Base-by-base conservation (phyloP, 2,797 vertebrate species). In the Lacerta agilis region DNA sequence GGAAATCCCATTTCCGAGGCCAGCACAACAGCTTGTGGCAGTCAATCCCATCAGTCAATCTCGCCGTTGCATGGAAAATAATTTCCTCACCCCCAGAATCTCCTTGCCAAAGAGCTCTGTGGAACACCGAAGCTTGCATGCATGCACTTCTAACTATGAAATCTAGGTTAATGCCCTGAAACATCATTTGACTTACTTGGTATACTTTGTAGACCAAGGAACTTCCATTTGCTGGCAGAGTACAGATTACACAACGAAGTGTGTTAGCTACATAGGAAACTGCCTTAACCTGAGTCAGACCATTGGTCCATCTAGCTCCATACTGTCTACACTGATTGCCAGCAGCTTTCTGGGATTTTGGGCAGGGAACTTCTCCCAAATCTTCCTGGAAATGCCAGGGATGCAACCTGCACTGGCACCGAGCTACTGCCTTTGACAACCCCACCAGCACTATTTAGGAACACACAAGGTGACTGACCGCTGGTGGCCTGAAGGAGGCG, bases 91-190 rank as follows among this genome's bases (percentile, higher is more conserved):
- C 49, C 49, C 49, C 78, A 43, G 23, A 25, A 79, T 73, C 69
- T 13, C 36, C 36, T 43, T 33, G n/a, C 11, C 76, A 29, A 45
- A 66, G 82, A 64, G 38, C 23, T 78, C 82, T 29, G 29, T 20
- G 8, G 55, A 45, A 7, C 38, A 38, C 13, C 29, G 33, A 88
- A 79, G 66, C 23, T 33, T 61, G 33, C 86, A 87, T 5, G 2
- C 5, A 5, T 5, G 0, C 5, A 6, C 55, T 2, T 2, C 58
- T 33, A 18, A 5, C 5, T 8, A 9, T 36, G 2, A 64, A 38
- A 73, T 69, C 64, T 25, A 45, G 33, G n/a, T 27, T 17, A 33
- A 8, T 10, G 43, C 58, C 20, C 43, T 11, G 38, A 41, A 72
- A 61, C n/a, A 43, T 71, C 27, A 58, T 83, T 61, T 83, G 55